Evolutionary conservation across 2,797 vertebrate species (phyloP).

Genomic region (Micromesistius poutassou): DNA sequence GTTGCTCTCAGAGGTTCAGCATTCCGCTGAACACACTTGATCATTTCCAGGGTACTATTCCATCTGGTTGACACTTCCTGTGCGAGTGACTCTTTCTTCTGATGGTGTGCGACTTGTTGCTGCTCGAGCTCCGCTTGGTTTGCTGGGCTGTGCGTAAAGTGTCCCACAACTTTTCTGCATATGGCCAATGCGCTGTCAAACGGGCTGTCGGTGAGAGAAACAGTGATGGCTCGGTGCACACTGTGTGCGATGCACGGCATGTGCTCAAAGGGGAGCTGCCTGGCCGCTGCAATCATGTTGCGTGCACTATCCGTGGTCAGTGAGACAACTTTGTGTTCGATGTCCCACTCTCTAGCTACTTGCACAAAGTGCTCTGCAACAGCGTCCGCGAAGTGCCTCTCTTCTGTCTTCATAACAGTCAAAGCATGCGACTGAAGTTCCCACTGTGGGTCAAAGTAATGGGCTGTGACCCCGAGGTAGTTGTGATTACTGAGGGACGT

Average conservation of each 20-base stretch:
- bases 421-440: constrained; percentile 21
- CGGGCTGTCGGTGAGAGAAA: constrained; percentile 10
- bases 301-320: constrained; percentile 14
- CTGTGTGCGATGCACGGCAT: constrained; percentile 8
- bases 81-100: constrained; percentile 13
- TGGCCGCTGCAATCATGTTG: constrained; percentile 2
- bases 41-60: constrained; percentile 10
- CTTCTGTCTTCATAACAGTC: constrained; percentile 20
- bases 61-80: constrained; percentile 10
- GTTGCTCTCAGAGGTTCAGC: neutral
- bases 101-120: neutral
- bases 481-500: constrained; percentile 20
- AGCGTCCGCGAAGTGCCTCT: neutral
- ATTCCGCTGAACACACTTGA: constrained; percentile 2
- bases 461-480: constrained; percentile 12
- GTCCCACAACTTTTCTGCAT: constrained; percentile 15
- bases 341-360: constrained; percentile 20
- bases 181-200: constrained; percentile 21
- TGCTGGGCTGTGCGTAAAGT: constrained; percentile 1
- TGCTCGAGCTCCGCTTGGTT: constrained; percentile 18
- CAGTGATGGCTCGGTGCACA: neutral
- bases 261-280: constrained; percentile 10
- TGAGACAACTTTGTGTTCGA: constrained; percentile 22
- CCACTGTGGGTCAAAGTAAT: constrained; percentile 9
- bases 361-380: constrained; percentile 13